Evolutionary conservation across 2,888 invertebrate genomes (phyloP).

Genomic region (Orgyia antiqua): DNA sequence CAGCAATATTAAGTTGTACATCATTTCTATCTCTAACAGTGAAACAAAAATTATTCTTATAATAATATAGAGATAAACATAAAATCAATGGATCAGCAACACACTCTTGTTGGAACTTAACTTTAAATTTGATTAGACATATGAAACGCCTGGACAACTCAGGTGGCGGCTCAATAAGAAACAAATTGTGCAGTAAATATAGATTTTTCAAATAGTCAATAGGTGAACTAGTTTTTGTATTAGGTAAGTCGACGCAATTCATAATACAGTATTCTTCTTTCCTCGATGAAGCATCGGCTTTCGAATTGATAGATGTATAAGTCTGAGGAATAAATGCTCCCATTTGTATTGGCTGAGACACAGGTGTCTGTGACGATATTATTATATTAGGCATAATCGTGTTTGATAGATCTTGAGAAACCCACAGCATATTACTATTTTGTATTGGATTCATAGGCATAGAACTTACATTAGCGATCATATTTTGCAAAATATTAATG

Average conservation of each 20-base stretch:
- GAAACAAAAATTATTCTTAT: slow-evolving; percentile 41
- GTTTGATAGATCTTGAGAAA: slow-evolving; percentile 3
- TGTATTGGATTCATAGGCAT: slow-evolving; percentile 2
- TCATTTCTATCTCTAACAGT: slow-evolving; percentile 41
- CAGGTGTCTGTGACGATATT: not conserved
- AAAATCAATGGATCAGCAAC: slow-evolving; percentile 37
- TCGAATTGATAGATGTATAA: not conserved
- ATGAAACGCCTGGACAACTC: slow-evolving; percentile 25
- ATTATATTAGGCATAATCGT: slow-evolving; percentile 9
- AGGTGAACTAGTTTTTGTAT: slow-evolving; percentile 51
- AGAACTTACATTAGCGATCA: not conserved
- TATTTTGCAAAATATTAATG: not conserved
- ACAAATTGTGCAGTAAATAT: slow-evolving; percentile 42
- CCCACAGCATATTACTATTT: slow-evolving; percentile 4
- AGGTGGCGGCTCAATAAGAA: slow-evolving; percentile 33
- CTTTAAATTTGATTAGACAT: slow-evolving; percentile 54
- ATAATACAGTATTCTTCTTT: slow-evolving; percentile 29
- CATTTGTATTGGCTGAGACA: slow-evolving; percentile 8
- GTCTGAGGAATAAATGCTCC: slow-evolving; percentile 1
- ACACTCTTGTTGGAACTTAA: slow-evolving; percentile 45
- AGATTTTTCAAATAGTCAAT: slow-evolving; percentile 50
- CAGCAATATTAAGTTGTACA: slow-evolving; percentile 29
- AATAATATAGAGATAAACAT: slow-evolving; percentile 40
- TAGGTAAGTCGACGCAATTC: slow-evolving; percentile 52
- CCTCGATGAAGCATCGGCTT: not conserved